Percentiles rank a stretch among this genome's conserved stretches.
phyloP scores from a whole-genome alignment of 2,888 invertebrate species.

The Macrosiphum euphorbiae region DNA sequence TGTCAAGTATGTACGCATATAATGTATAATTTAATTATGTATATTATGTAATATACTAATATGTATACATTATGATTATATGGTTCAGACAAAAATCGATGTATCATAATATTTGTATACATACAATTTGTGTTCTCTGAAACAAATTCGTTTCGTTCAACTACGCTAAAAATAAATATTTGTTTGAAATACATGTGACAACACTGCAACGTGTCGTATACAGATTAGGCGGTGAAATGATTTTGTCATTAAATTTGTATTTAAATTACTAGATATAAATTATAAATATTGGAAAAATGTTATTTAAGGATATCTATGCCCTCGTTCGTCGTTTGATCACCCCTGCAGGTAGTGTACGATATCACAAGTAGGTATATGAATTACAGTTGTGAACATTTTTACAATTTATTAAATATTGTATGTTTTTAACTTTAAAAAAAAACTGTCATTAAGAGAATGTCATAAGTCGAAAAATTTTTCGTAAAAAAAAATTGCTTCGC shows the following conservation, averaged over 20 bases:
- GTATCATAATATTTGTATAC: too few species aligned
- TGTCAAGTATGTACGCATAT: not conserved
- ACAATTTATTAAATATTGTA: not conserved
- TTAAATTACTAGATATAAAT: not conserved
- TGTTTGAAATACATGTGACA: not conserved
- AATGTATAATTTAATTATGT: not conserved
- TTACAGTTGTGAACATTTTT: not conserved
- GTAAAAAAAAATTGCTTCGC: not conserved
- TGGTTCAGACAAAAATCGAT: not conserved
- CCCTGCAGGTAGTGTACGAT: not conserved
- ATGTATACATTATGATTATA: too few species aligned
- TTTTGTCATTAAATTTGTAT: not conserved
- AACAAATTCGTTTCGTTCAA: not conserved
- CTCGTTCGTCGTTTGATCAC: not conserved
- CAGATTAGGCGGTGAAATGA: not conserved
- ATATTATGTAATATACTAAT: too few species aligned
- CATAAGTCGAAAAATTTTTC: not conserved
- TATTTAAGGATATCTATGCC: not conserved
- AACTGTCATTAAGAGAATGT: not conserved
- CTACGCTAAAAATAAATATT: not conserved
- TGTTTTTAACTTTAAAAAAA: not conserved
- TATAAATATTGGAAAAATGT: not conserved
- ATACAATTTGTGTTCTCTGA: not conserved
- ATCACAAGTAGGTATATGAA: not conserved
- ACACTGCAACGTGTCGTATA: not conserved